These are phyloP conservation scores for Amblyteles armatorius DNA, from an alignment of 2,888 invertebrate genomes.

Conservation along the genomic window DNA sequence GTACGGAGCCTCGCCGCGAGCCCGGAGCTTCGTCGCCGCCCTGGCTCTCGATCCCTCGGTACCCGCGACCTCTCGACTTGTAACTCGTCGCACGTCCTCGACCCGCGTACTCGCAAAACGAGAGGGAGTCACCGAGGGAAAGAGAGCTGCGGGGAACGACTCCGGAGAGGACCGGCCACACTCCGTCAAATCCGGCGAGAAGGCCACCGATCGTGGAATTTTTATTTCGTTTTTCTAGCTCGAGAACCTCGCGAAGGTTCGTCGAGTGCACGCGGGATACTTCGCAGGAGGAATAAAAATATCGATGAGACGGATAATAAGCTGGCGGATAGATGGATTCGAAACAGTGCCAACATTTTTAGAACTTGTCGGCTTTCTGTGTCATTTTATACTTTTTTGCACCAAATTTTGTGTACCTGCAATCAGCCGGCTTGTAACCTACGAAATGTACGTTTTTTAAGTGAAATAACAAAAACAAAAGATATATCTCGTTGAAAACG, in stretches of 20 bases:
- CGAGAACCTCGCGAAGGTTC: slow-evolving; percentile 42
- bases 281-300: background rate
- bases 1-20: slow-evolving; percentile 24
- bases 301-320: background rate
- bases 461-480: no score
- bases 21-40: slow-evolving; percentile 20
- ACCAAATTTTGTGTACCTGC: background rate
- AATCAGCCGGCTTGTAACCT: no score
- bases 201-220: slow-evolving; percentile 11
- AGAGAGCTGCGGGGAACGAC: background rate
- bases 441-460: no score
- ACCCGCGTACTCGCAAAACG: slow-evolving; percentile 61
- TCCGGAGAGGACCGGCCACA: slow-evolving; percentile 11
- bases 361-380: background rate
- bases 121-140: slow-evolving; percentile 17
- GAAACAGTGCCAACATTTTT: background rate
- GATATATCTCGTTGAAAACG: no score
- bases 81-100: slow-evolving; percentile 67
- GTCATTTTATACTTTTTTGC: background rate
- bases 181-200: slow-evolving; percentile 6
- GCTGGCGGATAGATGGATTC: background rate
- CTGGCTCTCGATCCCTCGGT: slow-evolving; percentile 35
- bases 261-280: slow-evolving; percentile 11
- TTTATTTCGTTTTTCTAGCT: slow-evolving; percentile 17
- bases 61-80: slow-evolving; percentile 60